Conservation (phyloP, 2,113 vertebrate genomes). For the Spea bombifrons region DNA sequence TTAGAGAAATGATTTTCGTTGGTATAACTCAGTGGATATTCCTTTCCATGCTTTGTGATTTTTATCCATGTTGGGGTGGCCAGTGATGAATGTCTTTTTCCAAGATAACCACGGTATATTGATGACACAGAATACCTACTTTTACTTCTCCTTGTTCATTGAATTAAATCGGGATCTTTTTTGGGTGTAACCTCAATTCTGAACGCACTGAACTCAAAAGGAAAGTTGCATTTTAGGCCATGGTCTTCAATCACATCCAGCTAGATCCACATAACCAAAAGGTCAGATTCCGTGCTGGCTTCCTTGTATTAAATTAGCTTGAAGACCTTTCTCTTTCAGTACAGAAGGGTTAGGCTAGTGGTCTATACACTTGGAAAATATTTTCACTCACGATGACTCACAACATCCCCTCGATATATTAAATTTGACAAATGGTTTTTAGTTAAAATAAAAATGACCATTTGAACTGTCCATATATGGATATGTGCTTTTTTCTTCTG, state of each 20-base stretch:
- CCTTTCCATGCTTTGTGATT: neutral
- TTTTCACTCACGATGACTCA: slow-evolving; percentile 17
- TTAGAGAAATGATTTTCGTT: neutral
- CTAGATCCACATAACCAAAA: slow-evolving; percentile 33
- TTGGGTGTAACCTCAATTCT: slow-evolving; percentile 47
- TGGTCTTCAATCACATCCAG: slow-evolving; percentile 44
- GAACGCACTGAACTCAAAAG: slow-evolving; percentile 44
- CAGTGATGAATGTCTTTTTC: neutral
- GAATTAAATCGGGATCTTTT: slow-evolving; percentile 43
- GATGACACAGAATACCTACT: slow-evolving; percentile 24
- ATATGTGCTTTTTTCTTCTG: neutral
- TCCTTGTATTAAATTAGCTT: slow-evolving; percentile 42
- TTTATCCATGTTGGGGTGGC: neutral
- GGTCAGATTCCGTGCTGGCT: slow-evolving; percentile 38
- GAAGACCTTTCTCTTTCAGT: slow-evolving; percentile 36
- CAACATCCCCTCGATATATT: slow-evolving; percentile 29
- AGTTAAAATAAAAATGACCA: slow-evolving; percentile 23
- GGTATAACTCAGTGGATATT: neutral
- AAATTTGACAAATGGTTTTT: slow-evolving; percentile 25
- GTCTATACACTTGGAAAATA: slow-evolving; percentile 39
- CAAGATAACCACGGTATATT: slow-evolving; percentile 2
- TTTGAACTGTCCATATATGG: slow-evolving; percentile 4
- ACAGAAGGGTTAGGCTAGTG: slow-evolving; percentile 42
- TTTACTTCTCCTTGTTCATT: slow-evolving; percentile 34
- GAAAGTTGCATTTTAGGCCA: slow-evolving; percentile 41